A percentile compares a stretch with the other conserved stretches of the same genome.
Evolutionary conservation across 1,140 invertebrate species (phyloP).

Genomic region (Chymomyza costata): DNA sequence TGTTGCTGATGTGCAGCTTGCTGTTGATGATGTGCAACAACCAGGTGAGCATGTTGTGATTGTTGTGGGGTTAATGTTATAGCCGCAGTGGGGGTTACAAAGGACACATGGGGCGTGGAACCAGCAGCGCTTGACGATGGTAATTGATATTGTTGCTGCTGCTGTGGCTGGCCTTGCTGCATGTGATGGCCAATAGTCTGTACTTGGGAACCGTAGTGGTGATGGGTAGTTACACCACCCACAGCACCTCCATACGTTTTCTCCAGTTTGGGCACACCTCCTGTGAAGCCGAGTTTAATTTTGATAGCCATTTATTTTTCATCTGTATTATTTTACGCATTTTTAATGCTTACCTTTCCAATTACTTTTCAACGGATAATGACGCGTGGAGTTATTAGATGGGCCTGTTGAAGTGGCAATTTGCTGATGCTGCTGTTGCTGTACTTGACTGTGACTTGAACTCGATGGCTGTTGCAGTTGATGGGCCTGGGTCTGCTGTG

Average conservation of each 20-base stretch:
- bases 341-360: conserved; percentile 43
- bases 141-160: conserved; percentile 62
- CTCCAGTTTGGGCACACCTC: conserved; percentile 63
- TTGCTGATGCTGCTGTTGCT: conserved; percentile 28
- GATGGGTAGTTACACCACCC: conserved; percentile 37
- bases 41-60: conserved; percentile 36
- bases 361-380: conserved; percentile 57
- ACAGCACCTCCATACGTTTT: conserved; percentile 48
- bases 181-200: conserved; percentile 49
- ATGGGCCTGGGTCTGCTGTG: conserved; percentile 22
- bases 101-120: conserved; percentile 59
- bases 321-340: no score
- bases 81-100: conserved; percentile 34
- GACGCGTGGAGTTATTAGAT: conserved; percentile 39
- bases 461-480: conserved; percentile 23
- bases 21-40: conserved; percentile 41
- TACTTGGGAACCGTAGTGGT: conserved; percentile 56
- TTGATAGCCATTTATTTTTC: no score
- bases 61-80: conserved; percentile 42
- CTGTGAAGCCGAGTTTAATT: conserved; percentile 6
- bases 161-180: conserved; percentile 46
- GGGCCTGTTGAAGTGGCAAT: conserved; percentile 23
- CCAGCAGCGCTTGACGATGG: conserved; percentile 58
- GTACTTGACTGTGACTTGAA: conserved; percentile 9
- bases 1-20: conserved; percentile 35